Conservation (phyloP, 2,113 vertebrate species). For the Misgurnus mizolepis region DNA sequence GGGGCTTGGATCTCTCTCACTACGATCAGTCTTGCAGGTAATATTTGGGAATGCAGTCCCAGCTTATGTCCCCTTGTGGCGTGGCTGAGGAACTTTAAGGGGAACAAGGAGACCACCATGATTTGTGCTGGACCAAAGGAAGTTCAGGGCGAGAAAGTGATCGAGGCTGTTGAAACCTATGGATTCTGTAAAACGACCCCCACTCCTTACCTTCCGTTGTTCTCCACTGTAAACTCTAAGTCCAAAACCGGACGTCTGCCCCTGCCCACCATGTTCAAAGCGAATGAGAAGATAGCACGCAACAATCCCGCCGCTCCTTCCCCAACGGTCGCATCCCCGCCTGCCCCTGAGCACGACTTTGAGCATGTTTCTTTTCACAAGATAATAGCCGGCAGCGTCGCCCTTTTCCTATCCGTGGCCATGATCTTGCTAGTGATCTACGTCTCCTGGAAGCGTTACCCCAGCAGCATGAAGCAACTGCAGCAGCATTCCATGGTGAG, state of each 20-base stretch:
- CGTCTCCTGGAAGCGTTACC: slow-evolving; percentile 95
- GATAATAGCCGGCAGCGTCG: slow-evolving; percentile 92
- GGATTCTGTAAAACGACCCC: slow-evolving; percentile 85
- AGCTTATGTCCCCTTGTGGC: slow-evolving; percentile 90
- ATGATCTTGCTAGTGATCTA: slow-evolving; percentile 97
- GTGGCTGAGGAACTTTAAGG: slow-evolving; percentile 95
- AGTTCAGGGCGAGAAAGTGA: slow-evolving; percentile 92
- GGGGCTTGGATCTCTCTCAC: slow-evolving; percentile 93
- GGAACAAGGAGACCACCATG: slow-evolving; percentile 91
- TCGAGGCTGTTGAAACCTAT: slow-evolving; percentile 88
- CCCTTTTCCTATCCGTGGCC: slow-evolving; percentile 91
- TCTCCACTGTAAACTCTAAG: slow-evolving; percentile 73
- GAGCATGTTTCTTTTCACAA: slow-evolving; percentile 97
- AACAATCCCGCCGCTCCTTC: slow-evolving; percentile 69
- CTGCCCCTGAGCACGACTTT: slow-evolving; percentile 81
- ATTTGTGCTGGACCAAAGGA: slow-evolving; percentile 94
- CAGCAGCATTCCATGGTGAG: slow-evolving; percentile 90
- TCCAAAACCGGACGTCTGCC: slow-evolving; percentile 75
- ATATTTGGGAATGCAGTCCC: slow-evolving; percentile 93
- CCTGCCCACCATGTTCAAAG: slow-evolving; percentile 77
- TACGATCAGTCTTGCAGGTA: slow-evolving; percentile 91
- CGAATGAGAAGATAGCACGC: slow-evolving; percentile 70
- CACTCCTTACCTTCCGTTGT: slow-evolving; percentile 75
- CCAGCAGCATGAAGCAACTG: slow-evolving; percentile 93
- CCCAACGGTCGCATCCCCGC: slow-evolving; percentile 72